phyloP scores from a whole-genome alignment of 2,113 vertebrate species.

The Agapornis roseicollis region DNA sequence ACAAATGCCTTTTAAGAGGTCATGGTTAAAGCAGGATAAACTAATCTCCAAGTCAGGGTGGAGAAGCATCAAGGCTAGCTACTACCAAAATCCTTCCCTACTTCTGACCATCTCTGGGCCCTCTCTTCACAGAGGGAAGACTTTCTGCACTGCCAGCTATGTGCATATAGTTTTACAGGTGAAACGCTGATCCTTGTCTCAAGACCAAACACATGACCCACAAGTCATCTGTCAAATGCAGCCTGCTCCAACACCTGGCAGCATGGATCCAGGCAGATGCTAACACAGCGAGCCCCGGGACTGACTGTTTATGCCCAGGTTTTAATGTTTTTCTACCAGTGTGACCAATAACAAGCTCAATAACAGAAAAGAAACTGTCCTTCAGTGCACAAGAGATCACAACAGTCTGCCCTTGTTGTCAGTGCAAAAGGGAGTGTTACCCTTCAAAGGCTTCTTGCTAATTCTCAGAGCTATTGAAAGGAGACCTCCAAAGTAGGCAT shows the following conservation, averaged over 20 bases:
- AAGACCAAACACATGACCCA: neutral
- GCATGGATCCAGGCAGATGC: neutral
- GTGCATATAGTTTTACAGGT: neutral
- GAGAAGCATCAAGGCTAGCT: neutral
- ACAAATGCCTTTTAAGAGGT: neutral
- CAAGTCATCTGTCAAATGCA: neutral
- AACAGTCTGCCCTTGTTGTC: neutral
- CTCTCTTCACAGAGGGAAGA: neutral
- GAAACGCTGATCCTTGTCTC: neutral
- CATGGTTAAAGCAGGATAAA: neutral
- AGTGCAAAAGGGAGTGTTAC: neutral
- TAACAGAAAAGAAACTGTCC: neutral
- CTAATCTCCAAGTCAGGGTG: neutral
- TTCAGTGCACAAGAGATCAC: neutral
- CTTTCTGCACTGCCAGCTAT: neutral
- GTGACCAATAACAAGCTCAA: neutral
- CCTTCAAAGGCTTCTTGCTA: neutral
- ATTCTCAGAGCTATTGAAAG: neutral
- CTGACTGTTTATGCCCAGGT: neutral
- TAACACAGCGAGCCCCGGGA: rapidly evolving
- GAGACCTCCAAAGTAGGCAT: neutral
- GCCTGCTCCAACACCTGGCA: neutral
- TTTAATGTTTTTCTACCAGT: neutral
- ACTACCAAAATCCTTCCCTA: neutral
- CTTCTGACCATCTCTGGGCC: neutral